phyloP scores from a whole-genome alignment of 2,797 vertebrate species.

The Anisognathus igniventris region DNA sequence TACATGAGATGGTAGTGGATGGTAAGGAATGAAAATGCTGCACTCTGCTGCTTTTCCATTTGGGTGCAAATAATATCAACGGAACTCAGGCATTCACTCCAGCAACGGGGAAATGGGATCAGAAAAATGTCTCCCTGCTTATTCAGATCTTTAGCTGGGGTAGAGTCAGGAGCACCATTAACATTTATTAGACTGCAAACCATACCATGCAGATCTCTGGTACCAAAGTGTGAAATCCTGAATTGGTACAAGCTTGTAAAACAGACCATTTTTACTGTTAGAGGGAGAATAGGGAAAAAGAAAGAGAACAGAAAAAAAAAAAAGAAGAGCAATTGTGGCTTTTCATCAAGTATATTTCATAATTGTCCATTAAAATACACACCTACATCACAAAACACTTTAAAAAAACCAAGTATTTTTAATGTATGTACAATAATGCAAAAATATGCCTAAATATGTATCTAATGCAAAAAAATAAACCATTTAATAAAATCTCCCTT shows the following conservation, averaged over 20 bases:
- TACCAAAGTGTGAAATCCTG: neutral
- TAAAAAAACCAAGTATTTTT: constrained; percentile 13
- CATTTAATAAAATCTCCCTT: constrained; percentile 53
- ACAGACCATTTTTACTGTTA: neutral
- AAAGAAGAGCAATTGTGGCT: neutral
- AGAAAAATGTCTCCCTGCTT: neutral
- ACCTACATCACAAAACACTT: constrained; percentile 52
- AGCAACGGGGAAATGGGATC: neutral
- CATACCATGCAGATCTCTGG: neutral
- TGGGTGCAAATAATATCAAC: neutral
- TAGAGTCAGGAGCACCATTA: neutral
- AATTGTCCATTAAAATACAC: constrained; percentile 38
- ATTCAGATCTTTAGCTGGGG: neutral
- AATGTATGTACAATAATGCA: constrained; percentile 55
- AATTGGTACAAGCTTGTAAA: neutral
- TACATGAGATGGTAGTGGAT: neutral
- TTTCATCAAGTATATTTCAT: constrained; percentile 48
- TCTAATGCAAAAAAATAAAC: constrained; percentile 60
- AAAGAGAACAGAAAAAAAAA: neutral
- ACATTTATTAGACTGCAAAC: neutral
- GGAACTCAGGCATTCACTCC: neutral
- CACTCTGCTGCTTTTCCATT: neutral
- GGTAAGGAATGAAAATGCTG: neutral
- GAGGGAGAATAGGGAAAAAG: neutral
- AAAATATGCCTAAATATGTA: constrained; percentile 61